phyloP scores from a whole-genome alignment of 2,888 invertebrate genomes.

The Schrankia costaestrigalis region DNA sequence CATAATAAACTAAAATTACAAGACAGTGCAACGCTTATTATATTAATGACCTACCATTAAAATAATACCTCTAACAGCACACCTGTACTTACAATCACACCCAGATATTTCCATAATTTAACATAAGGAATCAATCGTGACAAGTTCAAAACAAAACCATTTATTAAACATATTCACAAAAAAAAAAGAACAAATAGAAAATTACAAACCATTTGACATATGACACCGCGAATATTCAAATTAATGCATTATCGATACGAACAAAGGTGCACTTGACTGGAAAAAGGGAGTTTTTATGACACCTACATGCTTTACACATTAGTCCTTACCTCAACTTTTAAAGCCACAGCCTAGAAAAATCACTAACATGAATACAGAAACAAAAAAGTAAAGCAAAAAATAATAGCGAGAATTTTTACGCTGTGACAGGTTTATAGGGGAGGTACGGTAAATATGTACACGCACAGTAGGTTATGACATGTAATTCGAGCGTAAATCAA shows the following conservation, averaged over 20 bases:
- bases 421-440: conserved; percentile 38
- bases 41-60: conserved; percentile 9
- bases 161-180: conserved; percentile 52
- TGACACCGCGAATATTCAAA: conserved; percentile 81
- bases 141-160: conserved; percentile 27
- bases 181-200: conserved; percentile 64
- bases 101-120: conserved; percentile 21
- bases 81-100: conserved; percentile 7
- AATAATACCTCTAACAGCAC: conserved; percentile 12
- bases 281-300: conserved; percentile 63
- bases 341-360: conserved; percentile 38
- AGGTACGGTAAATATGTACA: conserved; percentile 43
- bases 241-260: conserved; percentile 78
- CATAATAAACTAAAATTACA: conserved; percentile 7
- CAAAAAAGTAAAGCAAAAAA: conserved; percentile 6
- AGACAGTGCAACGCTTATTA: conserved; percentile 7
- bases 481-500: conserved; percentile 80
- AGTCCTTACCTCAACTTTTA: conserved; percentile 26
- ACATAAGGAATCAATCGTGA: conserved; percentile 24
- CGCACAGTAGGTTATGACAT: conserved; percentile 74
- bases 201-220: conserved; percentile 80
- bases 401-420: conserved; percentile 17
- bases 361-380: background rate
- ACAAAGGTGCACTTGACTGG: conserved; percentile 69
- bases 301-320: conserved; percentile 44